Evolutionary conservation across 2,113 vertebrate species (phyloP).

Genomic region (Tenrec ecaudatus): DNA sequence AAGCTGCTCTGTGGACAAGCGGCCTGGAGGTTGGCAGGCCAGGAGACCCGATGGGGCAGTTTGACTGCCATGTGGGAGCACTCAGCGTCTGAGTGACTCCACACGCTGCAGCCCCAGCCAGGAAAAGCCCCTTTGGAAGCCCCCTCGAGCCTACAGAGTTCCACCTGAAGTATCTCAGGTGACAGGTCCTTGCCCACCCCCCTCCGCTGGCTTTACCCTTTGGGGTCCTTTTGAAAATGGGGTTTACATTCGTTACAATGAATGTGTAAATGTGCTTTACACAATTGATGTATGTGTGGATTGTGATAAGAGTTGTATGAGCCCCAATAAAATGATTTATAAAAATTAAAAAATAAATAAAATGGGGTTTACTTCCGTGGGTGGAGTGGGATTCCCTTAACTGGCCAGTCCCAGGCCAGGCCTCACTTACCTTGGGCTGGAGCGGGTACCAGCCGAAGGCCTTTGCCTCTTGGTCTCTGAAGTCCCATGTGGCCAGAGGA

Average conservation of each 20-base stretch:
- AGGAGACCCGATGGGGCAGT: not conserved
- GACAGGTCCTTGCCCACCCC: not conserved
- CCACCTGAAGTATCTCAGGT: not conserved
- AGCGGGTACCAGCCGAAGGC: slow-evolving; percentile 90
- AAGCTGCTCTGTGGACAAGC: not conserved
- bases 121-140: not conserved
- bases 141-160: not conserved
- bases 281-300: too few species aligned
- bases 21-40: not conserved
- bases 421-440: slow-evolving; percentile 90
- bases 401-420: not conserved
- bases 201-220: not conserved
- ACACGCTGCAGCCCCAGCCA: not conserved
- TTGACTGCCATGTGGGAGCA: not conserved
- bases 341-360: too few species aligned
- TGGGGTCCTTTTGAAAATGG: not conserved
- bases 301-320: too few species aligned
- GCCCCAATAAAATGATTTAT: too few species aligned
- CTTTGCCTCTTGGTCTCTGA: slow-evolving; percentile 83
- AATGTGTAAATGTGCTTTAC: too few species aligned
- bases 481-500: slow-evolving; percentile 90
- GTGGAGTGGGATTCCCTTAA: not conserved
- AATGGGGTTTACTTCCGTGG: accelerated
- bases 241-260: accelerated
- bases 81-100: not conserved